Evolutionary conservation across 92 coral and sea anemone genomes (phyloP).

Genomic region (Parazoanthus atlanticus): DNA sequence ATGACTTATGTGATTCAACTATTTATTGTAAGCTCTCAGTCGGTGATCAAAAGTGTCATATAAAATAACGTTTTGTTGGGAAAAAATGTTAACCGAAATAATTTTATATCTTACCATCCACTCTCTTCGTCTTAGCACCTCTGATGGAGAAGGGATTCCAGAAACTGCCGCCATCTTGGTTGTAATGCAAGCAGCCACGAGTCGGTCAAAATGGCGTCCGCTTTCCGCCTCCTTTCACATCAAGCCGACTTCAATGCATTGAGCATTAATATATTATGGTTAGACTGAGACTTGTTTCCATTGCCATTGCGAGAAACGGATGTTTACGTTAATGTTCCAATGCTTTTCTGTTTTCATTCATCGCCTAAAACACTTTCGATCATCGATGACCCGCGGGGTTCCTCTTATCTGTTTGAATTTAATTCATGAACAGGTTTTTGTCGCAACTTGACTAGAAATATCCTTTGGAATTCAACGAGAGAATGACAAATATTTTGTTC

Average conservation of each 20-base stretch:
- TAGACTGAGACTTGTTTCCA: background rate
- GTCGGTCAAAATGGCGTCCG: conserved; percentile 5
- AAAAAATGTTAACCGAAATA: too few relatives aligned
- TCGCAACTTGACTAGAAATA: too few relatives aligned
- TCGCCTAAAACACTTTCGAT: background rate
- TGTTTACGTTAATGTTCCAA: conserved; percentile 20
- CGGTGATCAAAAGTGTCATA: too few relatives aligned
- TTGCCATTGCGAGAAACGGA: background rate
- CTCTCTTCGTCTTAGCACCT: background rate
- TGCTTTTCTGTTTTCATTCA: background rate
- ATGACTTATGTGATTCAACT: too few relatives aligned
- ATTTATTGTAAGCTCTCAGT: too few relatives aligned
- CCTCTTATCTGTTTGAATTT: background rate
- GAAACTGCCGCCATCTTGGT: background rate
- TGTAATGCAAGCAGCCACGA: background rate
- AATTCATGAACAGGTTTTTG: too few relatives aligned
- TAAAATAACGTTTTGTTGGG: too few relatives aligned
- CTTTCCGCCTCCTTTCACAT: background rate
- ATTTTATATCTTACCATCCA: background rate
- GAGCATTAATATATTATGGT: background rate
- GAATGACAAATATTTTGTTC: too few relatives aligned
- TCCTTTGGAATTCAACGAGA: too few relatives aligned
- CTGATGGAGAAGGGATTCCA: conserved; percentile 13
- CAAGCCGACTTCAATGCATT: background rate
- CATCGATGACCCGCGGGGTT: background rate